These are phyloP conservation scores for Stratiomys singularior DNA, from an alignment of 2,888 invertebrate genomes.

Conservation along the genomic window DNA sequence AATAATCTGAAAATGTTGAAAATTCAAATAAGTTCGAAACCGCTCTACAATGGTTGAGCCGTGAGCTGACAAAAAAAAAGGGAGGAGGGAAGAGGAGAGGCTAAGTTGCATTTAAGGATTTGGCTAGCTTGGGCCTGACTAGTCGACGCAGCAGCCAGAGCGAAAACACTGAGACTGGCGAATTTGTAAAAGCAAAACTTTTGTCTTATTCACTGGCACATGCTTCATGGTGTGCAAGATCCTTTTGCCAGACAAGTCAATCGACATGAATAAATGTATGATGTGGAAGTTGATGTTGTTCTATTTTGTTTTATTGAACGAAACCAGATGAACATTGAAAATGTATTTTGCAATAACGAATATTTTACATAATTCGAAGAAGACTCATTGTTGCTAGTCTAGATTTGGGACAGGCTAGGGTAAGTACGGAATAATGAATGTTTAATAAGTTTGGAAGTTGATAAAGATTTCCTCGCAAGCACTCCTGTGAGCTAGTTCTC, in stretches of 20 bases:
- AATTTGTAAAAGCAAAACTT: not conserved
- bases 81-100: too few species aligned
- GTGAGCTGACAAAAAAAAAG: not conserved
- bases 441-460: too few species aligned
- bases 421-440: too few species aligned
- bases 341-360: too few species aligned
- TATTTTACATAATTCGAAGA: too few species aligned
- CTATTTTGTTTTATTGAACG: not conserved
- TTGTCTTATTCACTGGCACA: not conserved
- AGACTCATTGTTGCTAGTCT: too few species aligned
- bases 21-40: slow-evolving; percentile 22
- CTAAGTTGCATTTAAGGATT: not conserved
- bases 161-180: not conserved
- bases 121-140: not conserved
- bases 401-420: too few species aligned
- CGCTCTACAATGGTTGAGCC: slow-evolving; percentile 10
- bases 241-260: slow-evolving; percentile 4
- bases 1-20: slow-evolving; percentile 21
- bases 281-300: not conserved
- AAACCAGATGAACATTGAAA: not conserved
- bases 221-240: not conserved
- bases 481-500: too few species aligned
- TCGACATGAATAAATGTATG: slow-evolving; percentile 5
- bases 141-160: not conserved
- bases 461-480: too few species aligned